Evolutionary conservation across 2,113 vertebrate genomes (phyloP).

Genomic region (Prolemur simus): DNA sequence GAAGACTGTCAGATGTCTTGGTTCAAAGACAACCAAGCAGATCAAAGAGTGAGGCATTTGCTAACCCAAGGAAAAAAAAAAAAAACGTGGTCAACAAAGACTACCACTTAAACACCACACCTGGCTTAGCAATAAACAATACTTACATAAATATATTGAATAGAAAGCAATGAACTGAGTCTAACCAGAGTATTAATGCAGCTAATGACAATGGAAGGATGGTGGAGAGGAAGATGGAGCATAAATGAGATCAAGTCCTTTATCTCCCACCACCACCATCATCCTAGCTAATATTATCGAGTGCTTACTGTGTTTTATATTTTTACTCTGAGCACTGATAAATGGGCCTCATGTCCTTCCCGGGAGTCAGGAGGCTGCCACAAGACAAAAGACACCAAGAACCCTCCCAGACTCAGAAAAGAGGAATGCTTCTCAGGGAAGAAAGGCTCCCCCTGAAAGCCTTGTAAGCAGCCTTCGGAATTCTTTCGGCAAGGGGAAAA

Average conservation of each 20-base stretch:
- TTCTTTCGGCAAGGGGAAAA: neutral
- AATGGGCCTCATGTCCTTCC: neutral
- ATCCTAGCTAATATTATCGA: neutral
- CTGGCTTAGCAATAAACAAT: neutral
- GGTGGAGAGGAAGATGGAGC: neutral
- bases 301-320: neutral
- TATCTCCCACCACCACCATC: neutral
- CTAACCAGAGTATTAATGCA: neutral
- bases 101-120: neutral
- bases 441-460: neutral
- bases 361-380: neutral
- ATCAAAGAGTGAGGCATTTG: neutral
- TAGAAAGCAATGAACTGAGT: neutral
- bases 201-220: neutral
- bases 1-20: neutral
- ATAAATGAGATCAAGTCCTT: neutral
- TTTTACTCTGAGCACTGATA: neutral
- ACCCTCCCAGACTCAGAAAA: neutral
- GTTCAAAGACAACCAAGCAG: neutral
- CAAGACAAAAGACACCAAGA: neutral
- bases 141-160: neutral
- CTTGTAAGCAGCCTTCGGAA: neutral
- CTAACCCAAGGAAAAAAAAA: neutral
- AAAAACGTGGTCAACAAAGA: neutral
- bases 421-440: neutral